These are phyloP conservation scores for Onthophagus taurus DNA, from an alignment of 1,140 invertebrate genomes.

Conservation along the genomic window DNA sequence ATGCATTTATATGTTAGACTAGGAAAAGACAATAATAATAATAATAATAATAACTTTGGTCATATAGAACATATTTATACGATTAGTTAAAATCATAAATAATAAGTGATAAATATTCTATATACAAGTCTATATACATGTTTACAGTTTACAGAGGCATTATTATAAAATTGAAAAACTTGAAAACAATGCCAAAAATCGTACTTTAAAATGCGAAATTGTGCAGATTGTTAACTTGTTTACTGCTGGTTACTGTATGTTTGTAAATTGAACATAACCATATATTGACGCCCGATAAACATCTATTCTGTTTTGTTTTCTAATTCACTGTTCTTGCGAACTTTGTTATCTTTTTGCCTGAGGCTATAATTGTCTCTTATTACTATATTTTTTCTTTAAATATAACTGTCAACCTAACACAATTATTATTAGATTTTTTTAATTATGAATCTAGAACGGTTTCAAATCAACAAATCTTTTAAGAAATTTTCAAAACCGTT, in stretches of 20 bases:
- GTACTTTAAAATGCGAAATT: conserved; percentile 8
- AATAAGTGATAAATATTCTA: conserved; percentile 24
- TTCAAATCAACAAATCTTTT: too few species aligned
- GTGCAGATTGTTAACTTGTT: conserved; percentile 38
- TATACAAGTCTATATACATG: conserved; percentile 29
- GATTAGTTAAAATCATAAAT: conserved; percentile 24
- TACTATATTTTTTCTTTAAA: conserved; percentile 14
- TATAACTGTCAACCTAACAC: conserved; percentile 34
- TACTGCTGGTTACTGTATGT: conserved; percentile 28
- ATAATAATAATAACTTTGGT: conserved; percentile 31
- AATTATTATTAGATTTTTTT: conserved; percentile 16
- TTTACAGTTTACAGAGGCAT: conserved; percentile 35
- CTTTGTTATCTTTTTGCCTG: conserved; percentile 26
- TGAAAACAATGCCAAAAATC: conserved; percentile 19
- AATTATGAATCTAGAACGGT: conserved; percentile 1
- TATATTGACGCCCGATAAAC: conserved; percentile 31
- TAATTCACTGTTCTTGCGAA: conserved; percentile 35
- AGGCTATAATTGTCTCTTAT: conserved; percentile 24
- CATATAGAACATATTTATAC: conserved; percentile 21
- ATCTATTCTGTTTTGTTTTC: conserved; percentile 17
- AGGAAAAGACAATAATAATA: conserved; percentile 10
- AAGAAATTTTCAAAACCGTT: too few species aligned
- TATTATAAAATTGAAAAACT: conserved; percentile 14
- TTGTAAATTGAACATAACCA: conserved; percentile 26
- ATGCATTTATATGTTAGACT: conserved; percentile 16